Conservation (phyloP, 2,113 vertebrate genomes). For the Puma concolor region DNA sequence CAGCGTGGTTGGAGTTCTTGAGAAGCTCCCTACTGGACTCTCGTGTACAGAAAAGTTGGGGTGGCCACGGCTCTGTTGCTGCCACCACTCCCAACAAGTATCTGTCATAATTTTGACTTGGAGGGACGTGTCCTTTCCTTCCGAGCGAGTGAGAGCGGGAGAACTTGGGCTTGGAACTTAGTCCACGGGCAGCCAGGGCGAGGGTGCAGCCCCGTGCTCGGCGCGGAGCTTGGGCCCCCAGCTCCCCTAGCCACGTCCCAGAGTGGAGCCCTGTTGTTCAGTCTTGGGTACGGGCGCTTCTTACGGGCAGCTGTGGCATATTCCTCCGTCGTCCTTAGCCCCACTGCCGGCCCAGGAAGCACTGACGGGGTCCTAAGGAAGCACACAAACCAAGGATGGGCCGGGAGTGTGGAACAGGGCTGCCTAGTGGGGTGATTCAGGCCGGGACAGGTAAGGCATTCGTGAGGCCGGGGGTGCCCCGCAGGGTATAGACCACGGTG, state of each 20-base stretch:
- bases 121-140: conserved; percentile 8
- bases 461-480: background rate
- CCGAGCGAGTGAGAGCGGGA: background rate
- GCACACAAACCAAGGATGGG: background rate
- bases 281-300: background rate
- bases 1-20: background rate
- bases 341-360: background rate
- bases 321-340: background rate
- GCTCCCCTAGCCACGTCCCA: background rate
- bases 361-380: background rate
- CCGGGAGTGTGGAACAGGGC: background rate
- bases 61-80: background rate
- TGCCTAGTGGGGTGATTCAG: background rate
- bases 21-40: background rate
- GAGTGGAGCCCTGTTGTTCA: background rate
- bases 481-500: background rate
- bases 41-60: background rate
- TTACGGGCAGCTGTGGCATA: background rate
- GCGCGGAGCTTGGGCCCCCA: background rate
- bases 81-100: background rate
- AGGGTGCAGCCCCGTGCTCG: background rate
- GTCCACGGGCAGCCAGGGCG: background rate
- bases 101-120: background rate
- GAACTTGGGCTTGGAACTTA: background rate
- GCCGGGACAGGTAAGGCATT: background rate